Percentiles rank a stretch among this genome's conserved stretches.
Evolutionary conservation across 1,140 invertebrate species (phyloP).

Genomic region (Chrysoperla carnea): DNA sequence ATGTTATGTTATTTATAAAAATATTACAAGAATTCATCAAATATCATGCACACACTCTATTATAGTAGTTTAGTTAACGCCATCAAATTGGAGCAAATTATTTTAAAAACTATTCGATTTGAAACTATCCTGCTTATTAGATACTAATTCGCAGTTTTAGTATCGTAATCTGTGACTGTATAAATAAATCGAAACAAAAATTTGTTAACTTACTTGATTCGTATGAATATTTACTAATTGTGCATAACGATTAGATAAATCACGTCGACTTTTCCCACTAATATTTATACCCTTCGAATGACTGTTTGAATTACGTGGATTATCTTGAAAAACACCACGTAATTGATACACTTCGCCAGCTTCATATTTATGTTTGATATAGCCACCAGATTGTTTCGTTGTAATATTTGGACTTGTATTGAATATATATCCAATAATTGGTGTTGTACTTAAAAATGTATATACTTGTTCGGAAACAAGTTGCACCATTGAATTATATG

Average conservation of each 20-base stretch:
- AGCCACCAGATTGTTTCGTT: background rate
- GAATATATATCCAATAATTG: constrained; percentile 10
- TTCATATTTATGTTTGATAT: background rate
- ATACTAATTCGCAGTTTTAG: no score
- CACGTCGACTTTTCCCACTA: constrained; percentile 10
- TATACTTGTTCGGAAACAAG: constrained; percentile 23
- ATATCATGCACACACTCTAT: no score
- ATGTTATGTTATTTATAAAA: no score
- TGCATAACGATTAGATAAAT: constrained; percentile 25
- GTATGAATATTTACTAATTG: constrained; percentile 14
- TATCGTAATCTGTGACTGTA: no score
- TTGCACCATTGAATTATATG: constrained; percentile 18
- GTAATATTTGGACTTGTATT: no score
- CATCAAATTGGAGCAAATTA: no score
- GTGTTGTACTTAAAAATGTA: constrained; percentile 19
- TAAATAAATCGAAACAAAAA: no score
- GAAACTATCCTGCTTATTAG: no score
- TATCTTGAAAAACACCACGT: constrained; percentile 16
- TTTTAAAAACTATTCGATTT: no score
- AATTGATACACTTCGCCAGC: constrained; percentile 15
- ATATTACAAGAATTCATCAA: no score
- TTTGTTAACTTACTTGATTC: constrained; percentile 17
- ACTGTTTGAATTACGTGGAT: constrained; percentile 9
- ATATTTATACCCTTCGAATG: constrained; percentile 12
- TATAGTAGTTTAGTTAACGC: no score